Evolutionary conservation across 2,888 invertebrate genomes (phyloP).

Genomic region (Platycheirus albimanus): DNA sequence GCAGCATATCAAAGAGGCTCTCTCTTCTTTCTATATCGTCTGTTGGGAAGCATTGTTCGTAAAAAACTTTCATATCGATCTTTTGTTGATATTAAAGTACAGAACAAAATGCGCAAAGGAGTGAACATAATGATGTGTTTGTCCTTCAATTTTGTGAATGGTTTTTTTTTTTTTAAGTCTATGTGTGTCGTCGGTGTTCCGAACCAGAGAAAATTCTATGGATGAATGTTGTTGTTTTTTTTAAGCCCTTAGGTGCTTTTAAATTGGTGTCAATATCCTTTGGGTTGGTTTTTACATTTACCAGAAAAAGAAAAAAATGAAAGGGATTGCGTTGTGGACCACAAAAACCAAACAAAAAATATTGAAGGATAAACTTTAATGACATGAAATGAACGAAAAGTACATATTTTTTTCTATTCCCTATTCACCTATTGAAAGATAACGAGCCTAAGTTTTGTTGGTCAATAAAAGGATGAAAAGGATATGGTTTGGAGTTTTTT

Average conservation of each 20-base stretch:
- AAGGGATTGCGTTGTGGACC: neutral
- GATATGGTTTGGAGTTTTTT: too few relatives aligned
- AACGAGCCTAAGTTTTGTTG: constrained; percentile 19
- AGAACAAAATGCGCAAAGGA: constrained; percentile 10
- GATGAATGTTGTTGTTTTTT: constrained; percentile 7
- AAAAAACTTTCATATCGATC: constrained; percentile 44
- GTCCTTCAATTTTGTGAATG: constrained; percentile 46
- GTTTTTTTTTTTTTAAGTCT: constrained; percentile 1
- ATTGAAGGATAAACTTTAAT: constrained; percentile 24
- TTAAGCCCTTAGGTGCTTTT: constrained; percentile 17
- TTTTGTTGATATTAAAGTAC: constrained; percentile 22
- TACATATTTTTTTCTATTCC: neutral
- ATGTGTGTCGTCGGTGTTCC: too few relatives aligned
- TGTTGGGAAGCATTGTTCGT: constrained; percentile 39
- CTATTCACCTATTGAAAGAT: constrained; percentile 1
- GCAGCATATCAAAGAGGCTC: constrained; percentile 41
- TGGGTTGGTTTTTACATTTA: neutral
- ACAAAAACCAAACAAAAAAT: neutral
- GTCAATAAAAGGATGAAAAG: neutral
- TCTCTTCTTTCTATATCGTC: neutral
- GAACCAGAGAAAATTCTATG: neutral
- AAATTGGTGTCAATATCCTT: constrained; percentile 42
- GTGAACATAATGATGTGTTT: constrained; percentile 41
- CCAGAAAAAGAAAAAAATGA: neutral
- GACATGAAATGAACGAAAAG: constrained; percentile 13